Base-by-base conservation (phyloP, 2,113 vertebrate genomes). In the Pelobates fuscus region DNA sequence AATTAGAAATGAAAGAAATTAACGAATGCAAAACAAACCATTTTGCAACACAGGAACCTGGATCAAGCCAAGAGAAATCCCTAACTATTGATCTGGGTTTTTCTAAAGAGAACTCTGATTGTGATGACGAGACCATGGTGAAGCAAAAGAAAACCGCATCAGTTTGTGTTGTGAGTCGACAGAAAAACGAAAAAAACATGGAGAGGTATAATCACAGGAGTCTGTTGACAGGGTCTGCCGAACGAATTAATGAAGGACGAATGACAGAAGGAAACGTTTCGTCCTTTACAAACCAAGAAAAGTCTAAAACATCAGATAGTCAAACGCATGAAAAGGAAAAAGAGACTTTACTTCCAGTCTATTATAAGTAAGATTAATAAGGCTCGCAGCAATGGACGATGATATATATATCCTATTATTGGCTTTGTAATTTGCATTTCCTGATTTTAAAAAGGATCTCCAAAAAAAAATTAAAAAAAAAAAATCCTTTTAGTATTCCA, bases 81-180 rank as follows among this genome's bases (percentile, higher is more conserved):
- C n/a, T n/a, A n/a, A n/a, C n/a, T n/a, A n/a, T n/a, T n/a, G n/a
- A n/a, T n/a, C n/a, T n/a, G n/a, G n/a, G n/a, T n/a, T n/a, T 15
- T 49, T 68, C 81, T 54, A 70, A 4, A 15, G 75, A 77, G n/a
- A 44, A 71, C 24, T 32, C 67, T 24, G 68, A 52, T 1, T 85
- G 82, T 84, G 85, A 89, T 49, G 82, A 82, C 41, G 58, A 78
- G 0, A 30, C 86, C 43, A 59, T 85, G 65, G 81, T 71, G 46
- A 89, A 84, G 54, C 65, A 87, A 46, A 81, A 78, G 46, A 89
- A 87, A 59, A 83, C 83, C 67, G 86, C 87, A 0, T 81, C 83
- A 25, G 82, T 84, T 6, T 87, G 86, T 85, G 85, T 89, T 71
- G 79, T 84, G 59, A 85, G 46, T 72, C 86, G 86, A 46, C 72